Evolutionary conservation across 2,888 invertebrate genomes (phyloP), one percentile per base, ranked within the genome.

Genomic region (Hirtodrosophila confusa): DNA sequence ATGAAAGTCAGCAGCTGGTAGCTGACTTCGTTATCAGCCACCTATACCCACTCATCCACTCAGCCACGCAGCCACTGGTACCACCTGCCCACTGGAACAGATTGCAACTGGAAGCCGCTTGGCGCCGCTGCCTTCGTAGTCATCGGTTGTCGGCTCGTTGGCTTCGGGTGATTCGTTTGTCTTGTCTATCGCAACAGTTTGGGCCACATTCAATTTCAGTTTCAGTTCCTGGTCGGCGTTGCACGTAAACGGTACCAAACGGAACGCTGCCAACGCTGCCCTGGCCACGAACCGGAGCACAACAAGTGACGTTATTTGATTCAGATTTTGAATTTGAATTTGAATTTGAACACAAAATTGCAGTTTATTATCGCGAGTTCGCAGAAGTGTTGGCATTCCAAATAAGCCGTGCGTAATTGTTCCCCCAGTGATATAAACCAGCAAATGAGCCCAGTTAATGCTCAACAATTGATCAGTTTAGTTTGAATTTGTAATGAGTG

Each of bases 191-290:
- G 85, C 85, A 86, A 84, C 87, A 72, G 87, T 72, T 87, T 83
- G 86, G 76, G 65, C 62, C 60, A 60, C 56, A 66, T 58, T 72
- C 56, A 65, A 39, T 58, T 61, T 54, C 51, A 49, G 41, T 17
- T 67, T 87, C 84, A 84, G 84, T 88, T 84, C 86, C 88, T 88
- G 84, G 75, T 80, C 75, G 88, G 75, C 88, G 70, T 77, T 78
- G 66, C 66, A 75, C 65, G 78, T 69, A 68, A 69, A 73, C 88
- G 84, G 80, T 86, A 63, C 44, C 64, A 47, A 50, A n/a, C 62
- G 60, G 65, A 65, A 23, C 41, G 51, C 39, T 33, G 40, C 24
- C 27, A 53, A 49, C 60, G 44, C 60, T 40, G 51, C 48, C 35
- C 39, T 39, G 39, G 43, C 24, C 55, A 4, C 44, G 27, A 50